Evolutionary conservation across 2,113 vertebrate species (phyloP).

Genomic region (Alligator sinensis): DNA sequence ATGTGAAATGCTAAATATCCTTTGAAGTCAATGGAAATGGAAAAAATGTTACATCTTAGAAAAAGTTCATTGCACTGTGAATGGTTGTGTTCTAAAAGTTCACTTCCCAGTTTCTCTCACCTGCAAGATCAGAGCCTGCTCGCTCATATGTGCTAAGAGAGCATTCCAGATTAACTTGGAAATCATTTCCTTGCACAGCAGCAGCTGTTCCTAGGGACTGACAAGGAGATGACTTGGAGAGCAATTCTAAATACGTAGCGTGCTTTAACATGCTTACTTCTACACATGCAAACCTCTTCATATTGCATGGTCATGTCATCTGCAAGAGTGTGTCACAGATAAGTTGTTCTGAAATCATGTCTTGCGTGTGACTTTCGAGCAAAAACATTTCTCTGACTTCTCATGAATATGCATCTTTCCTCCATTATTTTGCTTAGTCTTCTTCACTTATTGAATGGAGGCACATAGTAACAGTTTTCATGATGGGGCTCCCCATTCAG

Average conservation of each 20-base stretch:
- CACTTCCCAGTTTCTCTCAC: background rate
- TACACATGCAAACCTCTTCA: background rate
- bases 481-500: background rate
- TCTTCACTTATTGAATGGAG: background rate
- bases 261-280: fast-evolving
- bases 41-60: background rate
- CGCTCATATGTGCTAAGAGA: background rate
- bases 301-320: fast-evolving
- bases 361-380: background rate
- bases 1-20: background rate
- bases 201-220: background rate
- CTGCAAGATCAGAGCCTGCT: background rate
- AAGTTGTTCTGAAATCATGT: background rate
- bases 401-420: background rate
- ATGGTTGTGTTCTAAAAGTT: background rate
- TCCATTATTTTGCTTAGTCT: background rate
- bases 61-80: background rate
- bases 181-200: background rate
- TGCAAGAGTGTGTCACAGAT: background rate
- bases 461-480: background rate
- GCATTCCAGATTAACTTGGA: background rate
- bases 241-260: background rate
- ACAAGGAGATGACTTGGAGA: background rate
- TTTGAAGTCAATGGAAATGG: background rate
- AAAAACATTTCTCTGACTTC: background rate